Conservation (phyloP, 2,113 vertebrate species). For the Sylvietta virens region DNA sequence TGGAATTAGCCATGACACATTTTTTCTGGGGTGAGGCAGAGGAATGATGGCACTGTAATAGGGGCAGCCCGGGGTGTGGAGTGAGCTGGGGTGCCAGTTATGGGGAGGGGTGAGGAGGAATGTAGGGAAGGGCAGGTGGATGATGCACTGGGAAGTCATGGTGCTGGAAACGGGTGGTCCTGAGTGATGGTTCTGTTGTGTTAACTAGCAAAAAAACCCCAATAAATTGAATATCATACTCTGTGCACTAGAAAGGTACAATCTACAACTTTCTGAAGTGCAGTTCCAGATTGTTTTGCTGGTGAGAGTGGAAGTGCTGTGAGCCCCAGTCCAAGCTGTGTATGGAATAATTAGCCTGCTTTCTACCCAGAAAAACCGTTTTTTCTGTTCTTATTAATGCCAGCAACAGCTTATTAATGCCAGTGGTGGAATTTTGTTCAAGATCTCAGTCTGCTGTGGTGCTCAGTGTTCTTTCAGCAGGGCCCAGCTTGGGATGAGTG, state of each 20-base stretch:
- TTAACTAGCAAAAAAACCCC: neutral
- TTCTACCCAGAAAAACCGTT: neutral
- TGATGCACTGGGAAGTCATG: neutral
- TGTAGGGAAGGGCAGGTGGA: neutral
- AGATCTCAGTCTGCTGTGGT: accelerated
- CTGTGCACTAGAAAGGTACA: neutral
- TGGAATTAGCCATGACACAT: too few relatives aligned
- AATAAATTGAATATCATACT: neutral
- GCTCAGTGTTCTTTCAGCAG: neutral
- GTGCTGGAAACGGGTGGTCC: neutral
- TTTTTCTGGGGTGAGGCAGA: neutral
- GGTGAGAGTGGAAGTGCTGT: neutral
- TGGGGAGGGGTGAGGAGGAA: neutral
- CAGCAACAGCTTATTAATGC: neutral
- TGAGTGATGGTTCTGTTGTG: neutral
- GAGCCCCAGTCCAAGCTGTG: neutral
- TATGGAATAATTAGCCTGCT: neutral
- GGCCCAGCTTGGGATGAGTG: neutral
- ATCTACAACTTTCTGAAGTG: neutral
- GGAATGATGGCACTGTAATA: neutral
- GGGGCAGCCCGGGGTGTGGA: neutral
- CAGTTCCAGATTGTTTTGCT: neutral
- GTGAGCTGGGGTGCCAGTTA: neutral
- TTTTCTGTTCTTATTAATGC: neutral
- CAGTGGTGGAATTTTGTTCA: neutral